Percentiles rank a stretch among this genome's conserved stretches.
These are phyloP conservation scores for Sebastes steindachneri DNA, from an alignment of 2,797 vertebrate genomes.

Conservation along the genomic window DNA sequence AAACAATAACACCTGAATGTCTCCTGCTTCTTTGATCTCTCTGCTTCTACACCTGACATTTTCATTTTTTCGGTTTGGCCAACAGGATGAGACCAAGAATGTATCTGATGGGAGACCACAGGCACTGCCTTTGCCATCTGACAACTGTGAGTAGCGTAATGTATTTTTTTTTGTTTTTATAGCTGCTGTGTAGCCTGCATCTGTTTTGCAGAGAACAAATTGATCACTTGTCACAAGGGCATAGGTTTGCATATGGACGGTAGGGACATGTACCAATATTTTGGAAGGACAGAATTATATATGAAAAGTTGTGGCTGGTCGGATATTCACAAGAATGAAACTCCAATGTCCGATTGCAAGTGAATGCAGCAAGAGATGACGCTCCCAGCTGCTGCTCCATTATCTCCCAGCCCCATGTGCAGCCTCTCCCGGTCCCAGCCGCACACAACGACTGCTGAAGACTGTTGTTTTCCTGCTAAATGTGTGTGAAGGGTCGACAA, in stretches of 20 bases:
- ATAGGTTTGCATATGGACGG: not conserved
- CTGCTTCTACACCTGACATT: not conserved
- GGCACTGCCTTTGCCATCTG: slow-evolving; percentile 50
- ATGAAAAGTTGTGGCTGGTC: not conserved
- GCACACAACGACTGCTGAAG: not conserved
- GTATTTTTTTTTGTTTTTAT: not conserved
- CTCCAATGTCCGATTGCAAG: not conserved
- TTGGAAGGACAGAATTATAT: no score
- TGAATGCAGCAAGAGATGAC: not conserved
- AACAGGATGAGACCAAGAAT: slow-evolving; percentile 72
- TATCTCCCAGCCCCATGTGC: not conserved
- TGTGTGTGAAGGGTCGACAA: not conserved
- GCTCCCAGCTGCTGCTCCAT: not conserved
- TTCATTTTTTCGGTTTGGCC: slow-evolving; percentile 22
- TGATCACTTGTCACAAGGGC: not conserved
- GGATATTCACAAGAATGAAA: not conserved
- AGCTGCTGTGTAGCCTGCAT: not conserved
- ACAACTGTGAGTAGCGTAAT: slow-evolving; percentile 73
- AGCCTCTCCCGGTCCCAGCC: not conserved
- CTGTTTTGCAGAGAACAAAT: not conserved
- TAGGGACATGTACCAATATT: no score
- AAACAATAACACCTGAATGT: slow-evolving; percentile 11
- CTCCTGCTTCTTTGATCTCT: slow-evolving; percentile 10
- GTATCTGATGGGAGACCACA: slow-evolving; percentile 65
- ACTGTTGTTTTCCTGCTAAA: not conserved